Base-by-base conservation (phyloP, 37 sponge, comb jelly and placozoan species). In the Ephydatia muelleri region DNA sequence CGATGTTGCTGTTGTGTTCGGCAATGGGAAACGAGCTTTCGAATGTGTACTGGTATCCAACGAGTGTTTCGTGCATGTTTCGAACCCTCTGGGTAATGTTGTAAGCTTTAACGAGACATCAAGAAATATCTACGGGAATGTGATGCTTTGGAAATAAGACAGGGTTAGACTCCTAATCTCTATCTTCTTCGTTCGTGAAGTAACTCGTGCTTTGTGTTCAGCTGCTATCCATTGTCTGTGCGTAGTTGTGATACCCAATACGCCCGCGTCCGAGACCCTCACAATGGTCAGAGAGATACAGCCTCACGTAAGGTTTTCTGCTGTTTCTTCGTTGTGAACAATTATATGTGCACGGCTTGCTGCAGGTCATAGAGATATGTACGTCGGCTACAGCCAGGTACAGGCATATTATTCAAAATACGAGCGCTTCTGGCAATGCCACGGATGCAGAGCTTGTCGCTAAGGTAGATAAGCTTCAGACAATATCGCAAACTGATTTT, bases 211-310 rank as follows among this genome's bases (percentile, higher is more conserved):
- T 35, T 4, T 25, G 25, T 31, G 36, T 31, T 3, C 33, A 73
- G 74, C 32, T 73, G 74, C 74, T 37, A 34, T 73, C 36, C 74
- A 73, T 37, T 73, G 74, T 31, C 5, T 73, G 74, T 73, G 74
- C 36, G 25, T 37, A 73, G 30, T 73, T 34, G 36, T 73, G 37
- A 36, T 73, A 73, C 74, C 74, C 57, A 57, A 57, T 21, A 57
- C 57, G 57, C 57, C 57, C 16, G 57, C 57, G 16, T 21, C 57
- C 57, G 57, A 57, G 16, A 57, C 57, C 19, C 57, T 57, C 57
- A 21, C 57, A 57, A 57, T 21, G 12, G 57, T 57, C 57, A 57
- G 57, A 57, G 57, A 57, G 16, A 57, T 57, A 57, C 57, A 57
- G 57, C 57, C 57, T 21, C 57, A 57, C 19, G 57, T 57, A 57